Conservation (phyloP, 2,797 vertebrate species). For the Columba guinea region DNA sequence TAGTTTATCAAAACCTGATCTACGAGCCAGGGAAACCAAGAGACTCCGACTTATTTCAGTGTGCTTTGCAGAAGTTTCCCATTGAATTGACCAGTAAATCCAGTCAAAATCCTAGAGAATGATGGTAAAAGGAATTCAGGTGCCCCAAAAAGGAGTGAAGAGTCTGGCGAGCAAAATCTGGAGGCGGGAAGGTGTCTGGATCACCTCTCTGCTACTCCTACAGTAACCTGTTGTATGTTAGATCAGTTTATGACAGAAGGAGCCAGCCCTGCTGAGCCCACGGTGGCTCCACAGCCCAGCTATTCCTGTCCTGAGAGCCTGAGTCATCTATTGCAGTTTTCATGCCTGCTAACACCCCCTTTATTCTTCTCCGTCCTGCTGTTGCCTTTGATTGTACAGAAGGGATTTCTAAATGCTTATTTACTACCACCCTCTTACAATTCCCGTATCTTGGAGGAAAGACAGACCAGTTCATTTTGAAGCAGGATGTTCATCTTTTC, state of each 20-base stretch:
- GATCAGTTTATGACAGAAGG: neutral
- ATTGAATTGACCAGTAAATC: neutral
- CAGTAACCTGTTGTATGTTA: neutral
- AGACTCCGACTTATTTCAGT: neutral
- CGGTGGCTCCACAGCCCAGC: neutral
- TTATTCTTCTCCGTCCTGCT: slow-evolving; percentile 16
- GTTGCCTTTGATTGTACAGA: slow-evolving; percentile 37
- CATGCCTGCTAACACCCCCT: slow-evolving; percentile 31
- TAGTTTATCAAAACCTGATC: slow-evolving; percentile 31
- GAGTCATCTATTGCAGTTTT: slow-evolving; percentile 25
- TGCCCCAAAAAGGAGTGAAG: neutral
- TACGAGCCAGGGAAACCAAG: neutral
- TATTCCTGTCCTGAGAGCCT: neutral
- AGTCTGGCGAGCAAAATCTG: neutral
- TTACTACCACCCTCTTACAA: slow-evolving; percentile 23
- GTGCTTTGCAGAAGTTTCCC: neutral
- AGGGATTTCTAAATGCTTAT: slow-evolving; percentile 62
- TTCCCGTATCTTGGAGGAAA: slow-evolving; percentile 27
- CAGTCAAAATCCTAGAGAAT: neutral
- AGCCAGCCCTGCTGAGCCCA: neutral
- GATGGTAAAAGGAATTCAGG: neutral
- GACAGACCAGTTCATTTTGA: slow-evolving; percentile 45
- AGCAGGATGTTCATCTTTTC: slow-evolving; percentile 44
- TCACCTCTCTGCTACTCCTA: neutral
- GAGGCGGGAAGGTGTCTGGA: neutral